Conservation (phyloP, 2,888 invertebrate genomes). For the Ophion slaviceki region DNA sequence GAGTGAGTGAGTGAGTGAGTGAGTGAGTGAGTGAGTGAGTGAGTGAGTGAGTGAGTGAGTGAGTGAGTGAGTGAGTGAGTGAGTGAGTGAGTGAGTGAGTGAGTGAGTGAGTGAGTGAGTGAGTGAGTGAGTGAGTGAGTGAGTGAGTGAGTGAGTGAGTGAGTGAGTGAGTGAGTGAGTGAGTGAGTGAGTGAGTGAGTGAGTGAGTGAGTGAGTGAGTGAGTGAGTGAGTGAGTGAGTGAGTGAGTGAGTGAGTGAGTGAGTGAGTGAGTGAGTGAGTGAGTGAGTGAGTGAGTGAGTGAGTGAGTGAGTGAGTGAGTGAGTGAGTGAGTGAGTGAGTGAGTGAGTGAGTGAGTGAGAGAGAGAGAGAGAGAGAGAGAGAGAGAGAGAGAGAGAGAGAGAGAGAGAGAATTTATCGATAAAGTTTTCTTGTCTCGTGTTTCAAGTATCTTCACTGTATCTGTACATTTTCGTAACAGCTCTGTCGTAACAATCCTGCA, state of each 20-base stretch:
- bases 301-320: slow-evolving; percentile 6
- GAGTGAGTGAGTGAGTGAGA: not conserved
- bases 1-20: not conserved
- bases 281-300: too few species aligned
- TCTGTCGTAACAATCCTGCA: not conserved
- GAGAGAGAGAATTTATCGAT: slow-evolving; percentile 5
- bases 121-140: too few species aligned
- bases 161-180: not conserved
- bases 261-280: too few species aligned
- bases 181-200: not conserved
- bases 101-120: not conserved
- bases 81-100: not conserved
- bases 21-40: not conserved
- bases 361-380: slow-evolving; percentile 3
- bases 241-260: not conserved
- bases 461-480: slow-evolving; percentile 10
- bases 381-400: not conserved
- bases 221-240: not conserved
- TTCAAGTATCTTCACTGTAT: not conserved
- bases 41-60: not conserved
- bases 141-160: not conserved
- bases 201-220: not conserved
- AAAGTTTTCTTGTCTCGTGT: slow-evolving; percentile 19
- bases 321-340: not conserved
- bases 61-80: not conserved